Conservation (phyloP, 2,113 vertebrate genomes). For the Melierax canorus region DNA sequence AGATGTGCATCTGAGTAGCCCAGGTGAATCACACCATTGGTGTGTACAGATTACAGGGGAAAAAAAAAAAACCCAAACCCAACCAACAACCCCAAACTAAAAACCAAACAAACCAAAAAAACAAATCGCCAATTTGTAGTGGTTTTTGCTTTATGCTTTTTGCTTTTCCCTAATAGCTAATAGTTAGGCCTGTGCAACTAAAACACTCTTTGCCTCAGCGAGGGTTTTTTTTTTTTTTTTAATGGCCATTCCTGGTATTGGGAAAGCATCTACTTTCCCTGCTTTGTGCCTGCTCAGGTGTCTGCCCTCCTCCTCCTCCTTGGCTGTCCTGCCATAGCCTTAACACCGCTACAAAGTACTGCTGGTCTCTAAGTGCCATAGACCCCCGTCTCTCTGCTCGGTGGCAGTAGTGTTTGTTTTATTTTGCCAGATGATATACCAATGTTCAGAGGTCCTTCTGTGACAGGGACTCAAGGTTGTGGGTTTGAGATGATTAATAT, state of each 20-base stretch:
- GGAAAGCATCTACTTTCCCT: background rate
- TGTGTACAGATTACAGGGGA: background rate
- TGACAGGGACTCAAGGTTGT: background rate
- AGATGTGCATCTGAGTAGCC: background rate
- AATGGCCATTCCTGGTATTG: background rate
- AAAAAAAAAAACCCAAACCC: background rate
- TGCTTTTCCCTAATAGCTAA: background rate
- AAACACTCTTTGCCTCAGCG: background rate
- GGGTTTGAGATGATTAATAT: background rate
- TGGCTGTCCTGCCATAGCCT: background rate
- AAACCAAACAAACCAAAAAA: background rate
- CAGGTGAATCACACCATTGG: background rate
- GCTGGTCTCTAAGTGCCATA: background rate
- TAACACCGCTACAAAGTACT: background rate
- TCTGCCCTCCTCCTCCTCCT: background rate
- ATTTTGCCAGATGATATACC: background rate
- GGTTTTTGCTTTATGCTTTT: background rate
- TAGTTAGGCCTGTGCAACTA: background rate
- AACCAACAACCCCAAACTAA: background rate
- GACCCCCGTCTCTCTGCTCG: background rate
- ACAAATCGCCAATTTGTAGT: background rate
- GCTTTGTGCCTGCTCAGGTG: background rate
- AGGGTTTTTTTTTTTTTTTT: background rate
- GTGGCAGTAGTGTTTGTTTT: background rate
- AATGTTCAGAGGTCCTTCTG: background rate